Conservation (phyloP, 2,797 vertebrate species). For the Acrocephalus scirpaceus region DNA sequence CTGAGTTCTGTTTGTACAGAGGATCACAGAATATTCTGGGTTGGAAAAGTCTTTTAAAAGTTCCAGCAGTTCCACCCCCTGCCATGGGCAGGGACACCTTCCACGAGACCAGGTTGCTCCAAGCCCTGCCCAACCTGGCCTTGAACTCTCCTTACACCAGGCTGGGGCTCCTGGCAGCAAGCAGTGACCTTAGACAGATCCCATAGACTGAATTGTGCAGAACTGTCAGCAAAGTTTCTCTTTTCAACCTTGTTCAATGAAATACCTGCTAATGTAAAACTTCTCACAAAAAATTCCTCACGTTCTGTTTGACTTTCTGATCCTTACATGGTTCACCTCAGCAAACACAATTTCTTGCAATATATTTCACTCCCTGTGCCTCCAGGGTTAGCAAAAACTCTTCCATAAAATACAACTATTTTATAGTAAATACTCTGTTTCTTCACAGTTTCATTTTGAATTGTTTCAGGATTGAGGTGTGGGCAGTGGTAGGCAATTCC, state of each 20-base stretch:
- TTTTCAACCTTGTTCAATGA: neutral
- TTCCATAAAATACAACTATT: neutral
- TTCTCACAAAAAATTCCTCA: neutral
- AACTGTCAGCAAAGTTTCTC: neutral
- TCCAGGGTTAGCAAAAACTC: neutral
- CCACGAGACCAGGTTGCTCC: neutral
- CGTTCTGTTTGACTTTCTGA: neutral
- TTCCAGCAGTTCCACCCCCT: neutral
- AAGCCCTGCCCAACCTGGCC: neutral
- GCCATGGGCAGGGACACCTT: neutral
- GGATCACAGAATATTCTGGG: neutral
- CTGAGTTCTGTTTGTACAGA: neutral
- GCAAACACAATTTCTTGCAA: neutral
- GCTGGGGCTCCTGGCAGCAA: neutral
- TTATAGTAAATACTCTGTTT: neutral
- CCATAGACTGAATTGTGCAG: rapidly evolving
- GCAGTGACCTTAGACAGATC: neutral
- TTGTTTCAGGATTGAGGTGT: neutral
- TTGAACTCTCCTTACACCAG: neutral
- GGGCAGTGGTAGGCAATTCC: neutral
- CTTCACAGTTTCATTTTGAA: neutral
- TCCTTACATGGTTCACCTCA: neutral
- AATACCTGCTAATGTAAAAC: neutral
- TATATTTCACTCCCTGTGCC: neutral
- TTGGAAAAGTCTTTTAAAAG: neutral